phyloP scores from a whole-genome alignment of 1,140 invertebrate species.

The Tenebrio molitor region DNA sequence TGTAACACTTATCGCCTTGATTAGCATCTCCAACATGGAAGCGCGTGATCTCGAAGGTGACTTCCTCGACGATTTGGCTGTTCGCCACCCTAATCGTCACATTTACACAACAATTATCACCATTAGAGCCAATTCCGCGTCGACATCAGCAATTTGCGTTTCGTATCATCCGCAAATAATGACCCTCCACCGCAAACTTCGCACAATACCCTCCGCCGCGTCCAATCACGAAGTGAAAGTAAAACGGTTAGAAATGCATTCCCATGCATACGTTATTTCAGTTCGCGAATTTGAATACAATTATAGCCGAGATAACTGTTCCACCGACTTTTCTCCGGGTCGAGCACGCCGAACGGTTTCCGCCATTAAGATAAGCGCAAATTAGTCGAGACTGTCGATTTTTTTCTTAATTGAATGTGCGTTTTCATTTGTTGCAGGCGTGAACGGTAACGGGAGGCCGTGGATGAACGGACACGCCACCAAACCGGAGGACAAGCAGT shows the following conservation, averaged over 20 bases:
- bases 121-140: background rate
- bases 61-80: background rate
- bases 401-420: no score
- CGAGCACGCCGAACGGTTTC: conserved; percentile 15
- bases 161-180: conserved; percentile 18
- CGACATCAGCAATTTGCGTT: conserved; percentile 17
- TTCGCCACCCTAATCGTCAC: background rate
- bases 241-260: conserved; percentile 40
- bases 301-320: conserved; percentile 31
- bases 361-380: conserved; percentile 16
- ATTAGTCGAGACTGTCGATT: conserved; percentile 13
- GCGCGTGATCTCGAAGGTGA: conserved; percentile 1
- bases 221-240: conserved; percentile 36
- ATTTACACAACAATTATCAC: conserved; percentile 5
- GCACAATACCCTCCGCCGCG: conserved; percentile 17
- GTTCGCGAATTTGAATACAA: conserved; percentile 32
- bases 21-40: background rate
- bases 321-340: conserved; percentile 19
- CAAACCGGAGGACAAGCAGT: conserved; percentile 67
- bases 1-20: no score
- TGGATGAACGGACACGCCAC: conserved; percentile 66
- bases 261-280: conserved; percentile 26
- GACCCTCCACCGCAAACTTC: conserved; percentile 16
- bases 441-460: conserved; percentile 61
- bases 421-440: conserved; percentile 62